Evolutionary conservation across 2,113 vertebrate genomes (phyloP), one percentile per base, ranked within the genome.

Genomic region (Callospermophilus lateralis): DNA sequence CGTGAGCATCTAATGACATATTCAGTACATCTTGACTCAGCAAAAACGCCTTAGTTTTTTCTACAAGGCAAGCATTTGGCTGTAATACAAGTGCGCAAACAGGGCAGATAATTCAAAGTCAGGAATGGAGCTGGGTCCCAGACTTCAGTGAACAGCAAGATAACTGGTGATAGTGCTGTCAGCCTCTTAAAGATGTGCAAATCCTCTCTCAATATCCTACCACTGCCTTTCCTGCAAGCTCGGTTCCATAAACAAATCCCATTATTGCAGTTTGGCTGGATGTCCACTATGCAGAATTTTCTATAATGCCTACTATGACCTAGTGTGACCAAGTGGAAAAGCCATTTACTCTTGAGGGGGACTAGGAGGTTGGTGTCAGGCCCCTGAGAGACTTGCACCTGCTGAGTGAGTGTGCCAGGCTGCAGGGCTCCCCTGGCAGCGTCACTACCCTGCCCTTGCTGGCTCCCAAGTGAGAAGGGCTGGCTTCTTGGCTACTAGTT

Each of bases 1-100:
- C 80, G 4, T 51, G 74, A 96, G 84, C 86, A 17, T 84, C 76
- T 63, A 53, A 88, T 79, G 24, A 20, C 45, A 51, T 93, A 96
- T 76, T 93, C 74, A 51, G 72, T 74, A 61, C 0, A 89, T 94
- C 72, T 87, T 83, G 84, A 34, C 39, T 58, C 90, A 89, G 94
- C 90, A 96, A 32, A 96, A 94, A 51, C 12, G 34, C 55, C 32
- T 93, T 72, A 19, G 30, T 73, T 65, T 97, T 94, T 97, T 96
- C 73, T 61, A 86, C 85, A 89, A 87, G 93, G 87, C 68, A 63
- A 12, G 3, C 8, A 22, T 8, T 94, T 97, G 90, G 77, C 94
- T 83, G 45, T 63, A 24, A 20, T 11, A 20, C 78, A 28, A 61
- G 81, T 68, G 77, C 22, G 42, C 76, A 89, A 96, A 61, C 9